These are phyloP conservation scores for Melanerpes aurifrons DNA, from an alignment of 2,113 vertebrate species.

Conservation along the genomic window DNA sequence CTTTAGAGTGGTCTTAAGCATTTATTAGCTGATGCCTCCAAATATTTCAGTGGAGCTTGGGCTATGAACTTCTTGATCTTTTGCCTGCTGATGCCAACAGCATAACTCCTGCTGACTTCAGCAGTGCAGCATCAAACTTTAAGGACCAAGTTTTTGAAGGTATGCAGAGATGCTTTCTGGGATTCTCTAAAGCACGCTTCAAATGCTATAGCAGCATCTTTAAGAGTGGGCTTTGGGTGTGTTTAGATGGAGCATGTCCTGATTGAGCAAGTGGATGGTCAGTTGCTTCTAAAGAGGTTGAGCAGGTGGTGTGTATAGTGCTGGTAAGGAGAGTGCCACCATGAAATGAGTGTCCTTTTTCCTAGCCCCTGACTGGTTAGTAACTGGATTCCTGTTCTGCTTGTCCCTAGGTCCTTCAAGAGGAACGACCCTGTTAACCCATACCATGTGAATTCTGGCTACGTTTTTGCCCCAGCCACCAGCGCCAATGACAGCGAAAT, in stretches of 20 bases:
- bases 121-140: not conserved
- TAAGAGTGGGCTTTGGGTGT: not conserved
- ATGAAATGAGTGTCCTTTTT: not conserved
- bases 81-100: not conserved
- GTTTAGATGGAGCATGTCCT: not conserved
- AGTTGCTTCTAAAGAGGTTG: not conserved
- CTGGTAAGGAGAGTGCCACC: not conserved
- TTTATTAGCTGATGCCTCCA: not conserved
- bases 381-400: not conserved
- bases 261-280: not conserved
- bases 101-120: not conserved
- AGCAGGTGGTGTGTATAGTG: accelerated
- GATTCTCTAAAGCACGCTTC: not conserved
- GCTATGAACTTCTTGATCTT: not conserved
- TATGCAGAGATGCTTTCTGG: not conserved
- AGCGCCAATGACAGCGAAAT: conserved; percentile 97
- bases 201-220: not conserved
- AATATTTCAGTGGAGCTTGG: not conserved
- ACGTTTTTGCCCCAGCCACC: conserved; percentile 89
- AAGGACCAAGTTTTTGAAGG: not conserved
- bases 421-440: conserved; percentile 83
- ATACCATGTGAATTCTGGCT: conserved; percentile 87
- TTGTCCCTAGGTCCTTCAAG: conserved; percentile 85
- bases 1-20: not conserved
- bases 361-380: not conserved